Evolutionary conservation across 2,888 invertebrate genomes (phyloP).

Genomic region (Stenodera caucasica): DNA sequence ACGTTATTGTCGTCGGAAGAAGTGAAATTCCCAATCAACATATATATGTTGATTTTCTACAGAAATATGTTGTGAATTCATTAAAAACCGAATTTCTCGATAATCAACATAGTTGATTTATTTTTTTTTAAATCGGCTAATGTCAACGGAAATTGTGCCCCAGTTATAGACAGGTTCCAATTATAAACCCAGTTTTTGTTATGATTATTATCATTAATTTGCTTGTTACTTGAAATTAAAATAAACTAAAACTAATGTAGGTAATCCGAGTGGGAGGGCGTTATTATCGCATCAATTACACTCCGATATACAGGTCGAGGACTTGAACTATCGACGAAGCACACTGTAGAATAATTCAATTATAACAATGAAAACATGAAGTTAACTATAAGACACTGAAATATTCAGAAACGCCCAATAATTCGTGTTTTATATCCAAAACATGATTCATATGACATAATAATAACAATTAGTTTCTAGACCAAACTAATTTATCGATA

Average conservation of each 20-base stretch:
- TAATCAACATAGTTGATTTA: too few species aligned
- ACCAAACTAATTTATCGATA: constrained; percentile 9
- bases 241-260: constrained; percentile 12
- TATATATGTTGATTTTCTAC: too few species aligned
- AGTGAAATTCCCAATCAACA: background rate
- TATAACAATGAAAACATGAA: background rate
- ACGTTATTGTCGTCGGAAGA: background rate
- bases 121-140: constrained; percentile 2
- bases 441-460: too few species aligned
- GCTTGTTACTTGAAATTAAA: constrained; percentile 14
- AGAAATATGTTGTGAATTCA: too few species aligned
- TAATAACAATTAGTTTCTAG: too few species aligned
- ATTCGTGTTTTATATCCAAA: too few species aligned
- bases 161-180: constrained; percentile 25
- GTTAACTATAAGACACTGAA: background rate
- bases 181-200: constrained; percentile 18
- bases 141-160: constrained; percentile 28
- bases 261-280: constrained; percentile 9
- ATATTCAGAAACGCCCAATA: background rate
- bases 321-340: too few species aligned
- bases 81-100: background rate
- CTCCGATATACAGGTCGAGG: background rate
- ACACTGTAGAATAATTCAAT: too few species aligned
- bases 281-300: background rate
- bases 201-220: background rate